These are phyloP conservation scores for Maconellicoccus hirsutus DNA, from an alignment of 1,140 invertebrate genomes.

Conservation along the genomic window DNA sequence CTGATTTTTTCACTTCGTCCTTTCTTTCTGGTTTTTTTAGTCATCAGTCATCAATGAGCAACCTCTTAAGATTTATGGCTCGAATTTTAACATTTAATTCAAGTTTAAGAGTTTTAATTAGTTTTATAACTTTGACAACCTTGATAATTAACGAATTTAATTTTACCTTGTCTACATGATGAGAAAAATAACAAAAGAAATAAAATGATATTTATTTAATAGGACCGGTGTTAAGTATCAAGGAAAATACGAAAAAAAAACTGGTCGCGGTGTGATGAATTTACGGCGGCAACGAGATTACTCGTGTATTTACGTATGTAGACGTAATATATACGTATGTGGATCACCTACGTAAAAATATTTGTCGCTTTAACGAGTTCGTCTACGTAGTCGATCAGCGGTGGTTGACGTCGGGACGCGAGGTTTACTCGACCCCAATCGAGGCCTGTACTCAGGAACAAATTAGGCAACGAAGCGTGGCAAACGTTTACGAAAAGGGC, in stretches of 20 bases:
- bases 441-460: too few species aligned
- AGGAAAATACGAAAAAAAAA: neutral
- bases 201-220: constrained; percentile 6
- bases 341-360: too few species aligned
- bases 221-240: constrained; percentile 7
- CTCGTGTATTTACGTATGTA: neutral
- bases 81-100: neutral
- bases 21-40: neutral
- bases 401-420: too few species aligned
- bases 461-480: too few species aligned
- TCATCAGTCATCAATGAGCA: neutral
- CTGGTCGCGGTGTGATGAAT: neutral
- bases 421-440: too few species aligned
- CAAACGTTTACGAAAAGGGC: too few species aligned
- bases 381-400: too few species aligned
- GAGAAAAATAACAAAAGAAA: constrained; percentile 18
- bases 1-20: neutral
- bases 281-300: neutral
- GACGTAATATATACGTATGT: too few species aligned
- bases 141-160: constrained; percentile 12
- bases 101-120: constrained; percentile 13
- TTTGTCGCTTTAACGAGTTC: too few species aligned
- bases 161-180: constrained; percentile 18
- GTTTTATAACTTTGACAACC: constrained; percentile 18
- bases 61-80: neutral